These are phyloP conservation scores for Alcedo atthis DNA, from an alignment of 2,797 vertebrate genomes.

Conservation along the genomic window DNA sequence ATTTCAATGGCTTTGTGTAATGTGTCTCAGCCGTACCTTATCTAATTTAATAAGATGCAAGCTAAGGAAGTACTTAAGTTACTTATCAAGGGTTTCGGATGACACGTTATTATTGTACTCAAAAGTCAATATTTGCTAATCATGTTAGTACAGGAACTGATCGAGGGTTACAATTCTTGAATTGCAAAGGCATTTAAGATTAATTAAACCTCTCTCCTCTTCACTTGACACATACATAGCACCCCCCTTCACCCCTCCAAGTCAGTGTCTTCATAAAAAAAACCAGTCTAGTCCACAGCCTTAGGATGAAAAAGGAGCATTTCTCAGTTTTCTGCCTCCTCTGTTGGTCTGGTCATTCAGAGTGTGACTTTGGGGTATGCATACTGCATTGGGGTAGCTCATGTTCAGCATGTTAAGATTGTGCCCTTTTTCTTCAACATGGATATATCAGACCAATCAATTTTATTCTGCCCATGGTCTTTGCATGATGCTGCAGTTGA, in stretches of 20 bases:
- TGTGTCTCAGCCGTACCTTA: conserved; percentile 69
- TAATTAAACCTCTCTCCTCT: conserved; percentile 77
- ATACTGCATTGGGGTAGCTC: background rate
- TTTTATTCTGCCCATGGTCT: background rate
- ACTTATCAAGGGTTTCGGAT: conserved; percentile 83
- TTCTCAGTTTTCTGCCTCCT: background rate
- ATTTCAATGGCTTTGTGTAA: conserved; percentile 74
- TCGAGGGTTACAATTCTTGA: conserved; percentile 78
- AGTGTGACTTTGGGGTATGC: background rate
- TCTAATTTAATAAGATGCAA: conserved; percentile 83
- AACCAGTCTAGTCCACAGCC: background rate
- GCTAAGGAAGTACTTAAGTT: conserved; percentile 83
- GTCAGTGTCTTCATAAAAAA: background rate
- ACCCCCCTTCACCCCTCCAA: background rate
- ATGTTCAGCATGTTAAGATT: background rate
- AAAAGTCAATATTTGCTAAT: conserved; percentile 86
- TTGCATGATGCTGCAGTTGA: background rate
- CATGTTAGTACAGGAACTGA: conserved; percentile 82
- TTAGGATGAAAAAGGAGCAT: background rate
- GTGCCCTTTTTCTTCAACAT: background rate
- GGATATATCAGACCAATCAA: rapidly evolving
- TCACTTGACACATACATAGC: background rate
- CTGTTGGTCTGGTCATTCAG: background rate
- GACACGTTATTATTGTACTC: conserved; percentile 83
- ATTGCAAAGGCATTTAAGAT: conserved; percentile 79